Conservation (phyloP, 2,113 vertebrate genomes). For the Ptilorrhoa leucosticta region DNA sequence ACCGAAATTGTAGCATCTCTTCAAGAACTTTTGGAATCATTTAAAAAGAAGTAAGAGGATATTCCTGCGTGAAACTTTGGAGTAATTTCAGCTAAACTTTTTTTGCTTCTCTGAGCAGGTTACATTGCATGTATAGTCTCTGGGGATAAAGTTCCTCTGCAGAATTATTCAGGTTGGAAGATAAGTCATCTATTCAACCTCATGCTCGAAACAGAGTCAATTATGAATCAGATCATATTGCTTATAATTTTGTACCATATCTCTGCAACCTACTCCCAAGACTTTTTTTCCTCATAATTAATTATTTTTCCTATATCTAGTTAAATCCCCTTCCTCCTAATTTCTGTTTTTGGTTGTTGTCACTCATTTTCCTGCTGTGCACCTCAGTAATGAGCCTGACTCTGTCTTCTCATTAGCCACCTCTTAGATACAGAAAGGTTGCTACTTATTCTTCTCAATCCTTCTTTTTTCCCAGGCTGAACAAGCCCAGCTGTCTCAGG, state of each 20-base stretch:
- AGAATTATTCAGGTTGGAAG: background rate
- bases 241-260: background rate
- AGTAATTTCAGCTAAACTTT: background rate
- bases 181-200: background rate
- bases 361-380: background rate
- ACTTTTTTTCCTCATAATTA: background rate
- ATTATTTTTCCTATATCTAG: background rate
- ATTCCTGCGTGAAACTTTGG: background rate
- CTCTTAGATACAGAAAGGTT: background rate
- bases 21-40: background rate
- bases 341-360: background rate
- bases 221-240: background rate
- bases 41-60: background rate
- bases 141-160: background rate
- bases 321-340: background rate
- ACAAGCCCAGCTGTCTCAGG: background rate
- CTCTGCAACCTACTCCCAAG: background rate
- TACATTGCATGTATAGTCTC: background rate
- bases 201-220: background rate
- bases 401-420: background rate
- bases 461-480: background rate
- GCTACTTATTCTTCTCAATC: background rate
- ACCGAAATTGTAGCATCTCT: background rate
- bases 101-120: background rate
- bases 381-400: background rate